phyloP scores from a whole-genome alignment of 2,113 vertebrate genomes.

The Ceyx melanurus region DNA sequence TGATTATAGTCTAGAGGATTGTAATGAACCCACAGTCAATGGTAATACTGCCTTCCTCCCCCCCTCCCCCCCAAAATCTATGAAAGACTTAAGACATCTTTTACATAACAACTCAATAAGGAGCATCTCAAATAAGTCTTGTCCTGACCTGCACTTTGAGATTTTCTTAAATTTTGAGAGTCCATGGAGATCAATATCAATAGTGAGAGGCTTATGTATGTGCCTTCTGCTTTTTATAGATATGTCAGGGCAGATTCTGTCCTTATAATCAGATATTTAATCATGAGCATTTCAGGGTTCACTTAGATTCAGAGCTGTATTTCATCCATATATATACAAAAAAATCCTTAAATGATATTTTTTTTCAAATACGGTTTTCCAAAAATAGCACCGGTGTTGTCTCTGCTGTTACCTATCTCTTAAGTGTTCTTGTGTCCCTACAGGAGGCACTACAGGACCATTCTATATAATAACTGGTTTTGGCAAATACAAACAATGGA shows the following conservation, averaged over 20 bases:
- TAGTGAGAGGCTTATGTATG: background rate
- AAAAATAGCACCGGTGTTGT: background rate
- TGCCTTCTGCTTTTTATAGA: background rate
- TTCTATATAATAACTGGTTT: conserved; percentile 16
- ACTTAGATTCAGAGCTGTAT: background rate
- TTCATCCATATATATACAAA: background rate
- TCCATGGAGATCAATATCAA: background rate
- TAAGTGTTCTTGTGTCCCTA: conserved; percentile 2
- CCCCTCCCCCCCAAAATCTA: background rate
- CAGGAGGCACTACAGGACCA: conserved; percentile 41
- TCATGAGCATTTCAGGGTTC: background rate
- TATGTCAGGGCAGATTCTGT: background rate
- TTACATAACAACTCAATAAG: background rate
- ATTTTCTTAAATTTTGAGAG: background rate
- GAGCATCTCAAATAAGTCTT: background rate
- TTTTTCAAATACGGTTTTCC: background rate
- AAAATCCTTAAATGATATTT: background rate
- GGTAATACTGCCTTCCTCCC: background rate
- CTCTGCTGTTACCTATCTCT: background rate
- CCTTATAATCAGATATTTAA: background rate
- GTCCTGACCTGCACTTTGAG: background rate
- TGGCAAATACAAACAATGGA: conserved; percentile 37
- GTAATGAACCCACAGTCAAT: background rate
- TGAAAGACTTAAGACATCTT: background rate
- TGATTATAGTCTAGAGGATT: background rate